phyloP scores from a whole-genome alignment of 2,888 invertebrate species.

The Polyommatus iphigenia region DNA sequence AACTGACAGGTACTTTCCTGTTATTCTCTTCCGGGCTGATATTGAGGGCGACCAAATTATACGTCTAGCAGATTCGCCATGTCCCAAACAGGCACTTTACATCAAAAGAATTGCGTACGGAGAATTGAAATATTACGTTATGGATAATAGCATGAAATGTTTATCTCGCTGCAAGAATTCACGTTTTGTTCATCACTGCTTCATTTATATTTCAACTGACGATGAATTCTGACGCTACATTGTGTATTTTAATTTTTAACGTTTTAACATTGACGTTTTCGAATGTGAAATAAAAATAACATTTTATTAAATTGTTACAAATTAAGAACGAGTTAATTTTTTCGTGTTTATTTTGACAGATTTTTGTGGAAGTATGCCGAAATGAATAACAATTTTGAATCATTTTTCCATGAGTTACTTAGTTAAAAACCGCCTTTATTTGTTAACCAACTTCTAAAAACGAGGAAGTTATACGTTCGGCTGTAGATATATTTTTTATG shows the following conservation, averaged over 20 bases:
- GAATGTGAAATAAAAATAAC: not conserved
- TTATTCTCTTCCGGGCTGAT: not conserved
- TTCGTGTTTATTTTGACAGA: not conserved
- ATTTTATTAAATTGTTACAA: conserved; percentile 13
- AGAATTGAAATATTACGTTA: conserved; percentile 25
- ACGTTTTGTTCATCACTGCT: conserved; percentile 18
- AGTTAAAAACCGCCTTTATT: too few species aligned
- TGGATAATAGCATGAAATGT: conserved; percentile 27
- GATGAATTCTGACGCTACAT: conserved; percentile 13
- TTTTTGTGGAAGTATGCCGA: not conserved
- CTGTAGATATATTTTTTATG: too few species aligned
- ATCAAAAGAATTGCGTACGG: conserved; percentile 27
- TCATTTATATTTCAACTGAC: conserved; percentile 28
- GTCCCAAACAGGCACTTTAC: conserved; percentile 22
- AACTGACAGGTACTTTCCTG: not conserved
- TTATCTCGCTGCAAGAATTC: conserved; percentile 3
- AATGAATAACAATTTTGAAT: not conserved
- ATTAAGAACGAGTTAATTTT: conserved; percentile 14
- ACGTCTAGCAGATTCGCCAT: not conserved
- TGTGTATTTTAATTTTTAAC: conserved; percentile 13
- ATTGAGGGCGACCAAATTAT: conserved; percentile 17
- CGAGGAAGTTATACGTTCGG: too few species aligned
- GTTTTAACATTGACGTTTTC: not conserved
- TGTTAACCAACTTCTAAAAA: too few species aligned
- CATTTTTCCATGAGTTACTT: not conserved